A percentile compares a stretch with the other conserved stretches of the same genome.
phyloP scores from a whole-genome alignment of 1,140 invertebrate genomes.

The Gyrodactylus bullatarudis region DNA sequence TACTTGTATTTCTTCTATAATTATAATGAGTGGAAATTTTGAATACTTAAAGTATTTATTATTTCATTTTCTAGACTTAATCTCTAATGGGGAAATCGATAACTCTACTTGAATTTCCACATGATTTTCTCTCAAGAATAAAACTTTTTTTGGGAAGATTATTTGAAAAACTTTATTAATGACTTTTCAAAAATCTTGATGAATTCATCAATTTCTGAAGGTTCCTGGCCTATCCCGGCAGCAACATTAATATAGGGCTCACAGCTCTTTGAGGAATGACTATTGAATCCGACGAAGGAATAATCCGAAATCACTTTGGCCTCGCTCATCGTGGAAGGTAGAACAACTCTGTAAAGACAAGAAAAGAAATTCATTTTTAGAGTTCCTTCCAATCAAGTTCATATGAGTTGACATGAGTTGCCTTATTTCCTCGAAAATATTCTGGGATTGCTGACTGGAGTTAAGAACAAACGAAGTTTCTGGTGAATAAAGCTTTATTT shows the following conservation, averaged over 20 bases:
- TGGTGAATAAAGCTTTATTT: too few species aligned
- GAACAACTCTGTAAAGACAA: not conserved
- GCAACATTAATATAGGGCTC: slow-evolving; percentile 34
- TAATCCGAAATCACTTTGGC: slow-evolving; percentile 10
- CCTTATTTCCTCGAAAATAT: too few species aligned
- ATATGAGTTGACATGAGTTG: too few species aligned
- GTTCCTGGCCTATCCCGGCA: slow-evolving; percentile 33
- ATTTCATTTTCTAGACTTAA: too few species aligned
- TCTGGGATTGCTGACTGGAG: too few species aligned
- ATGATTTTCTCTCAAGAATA: not conserved
- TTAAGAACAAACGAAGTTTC: too few species aligned
- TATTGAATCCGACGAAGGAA: slow-evolving; percentile 29
- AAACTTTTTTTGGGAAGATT: not conserved
- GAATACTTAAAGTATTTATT: too few species aligned
- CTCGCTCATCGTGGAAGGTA: not conserved
- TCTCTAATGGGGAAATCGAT: too few species aligned
- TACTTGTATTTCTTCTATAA: not conserved
- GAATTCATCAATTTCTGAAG: slow-evolving; percentile 31
- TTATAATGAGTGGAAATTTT: not conserved
- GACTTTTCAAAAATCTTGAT: slow-evolving; percentile 29
- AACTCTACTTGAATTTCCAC: too few species aligned
- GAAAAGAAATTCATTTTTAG: not conserved
- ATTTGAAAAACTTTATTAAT: slow-evolving; percentile 11
- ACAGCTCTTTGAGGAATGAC: slow-evolving; percentile 29
- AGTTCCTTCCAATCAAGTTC: not conserved